phyloP scores from a whole-genome alignment of 2,113 vertebrate genomes.

The Otolemur garnettii region DNA sequence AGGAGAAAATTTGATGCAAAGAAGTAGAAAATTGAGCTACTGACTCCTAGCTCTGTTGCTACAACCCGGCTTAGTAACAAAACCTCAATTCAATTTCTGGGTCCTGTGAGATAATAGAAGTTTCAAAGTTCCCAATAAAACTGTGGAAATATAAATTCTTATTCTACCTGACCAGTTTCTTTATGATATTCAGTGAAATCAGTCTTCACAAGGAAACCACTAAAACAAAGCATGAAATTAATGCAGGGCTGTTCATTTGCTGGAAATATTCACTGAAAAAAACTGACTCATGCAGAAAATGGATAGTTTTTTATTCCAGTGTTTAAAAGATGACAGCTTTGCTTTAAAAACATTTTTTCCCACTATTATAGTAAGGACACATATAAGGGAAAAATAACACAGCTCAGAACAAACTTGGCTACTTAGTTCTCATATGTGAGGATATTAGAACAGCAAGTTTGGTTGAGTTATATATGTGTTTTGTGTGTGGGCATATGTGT shows the following conservation, averaged over 20 bases:
- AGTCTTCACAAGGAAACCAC: slow-evolving; percentile 34
- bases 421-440: neutral
- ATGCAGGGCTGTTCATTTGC: slow-evolving; percentile 62
- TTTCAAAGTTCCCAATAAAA: slow-evolving; percentile 67
- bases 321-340: slow-evolving; percentile 50
- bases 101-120: slow-evolving; percentile 73
- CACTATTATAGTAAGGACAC: neutral
- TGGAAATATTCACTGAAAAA: slow-evolving; percentile 61
- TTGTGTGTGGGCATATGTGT: neutral
- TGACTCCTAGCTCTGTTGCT: slow-evolving; percentile 62
- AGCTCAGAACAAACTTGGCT: neutral
- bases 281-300: slow-evolving; percentile 48
- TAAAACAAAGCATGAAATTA: slow-evolving; percentile 58
- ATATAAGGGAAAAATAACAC: neutral
- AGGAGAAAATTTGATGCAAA: slow-evolving; percentile 81
- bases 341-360: slow-evolving; percentile 6
- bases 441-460: neutral
- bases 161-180: slow-evolving; percentile 72
- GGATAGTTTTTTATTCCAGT: slow-evolving; percentile 4
- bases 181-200: slow-evolving; percentile 60
- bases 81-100: slow-evolving; percentile 77
- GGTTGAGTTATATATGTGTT: neutral
- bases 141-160: slow-evolving; percentile 78
- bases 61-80: slow-evolving; percentile 73
- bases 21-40: slow-evolving; percentile 82